Percentiles rank a stretch among this genome's conserved stretches.
These are phyloP conservation scores for Aphaenogaster floridana DNA, from an alignment of 1,140 invertebrate species.

Conservation along the genomic window DNA sequence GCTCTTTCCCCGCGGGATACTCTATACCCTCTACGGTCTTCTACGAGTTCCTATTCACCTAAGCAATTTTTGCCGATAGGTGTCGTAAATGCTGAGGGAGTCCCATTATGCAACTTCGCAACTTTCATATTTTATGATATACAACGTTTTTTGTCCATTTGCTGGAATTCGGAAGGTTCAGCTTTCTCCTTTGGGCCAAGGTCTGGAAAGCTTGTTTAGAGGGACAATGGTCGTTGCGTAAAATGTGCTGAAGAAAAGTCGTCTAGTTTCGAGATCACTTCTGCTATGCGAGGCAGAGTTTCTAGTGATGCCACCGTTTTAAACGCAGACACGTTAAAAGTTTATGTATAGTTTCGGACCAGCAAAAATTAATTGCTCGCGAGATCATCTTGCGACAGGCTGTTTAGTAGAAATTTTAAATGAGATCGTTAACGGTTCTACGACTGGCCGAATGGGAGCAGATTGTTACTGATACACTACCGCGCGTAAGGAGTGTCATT, in stretches of 20 bases:
- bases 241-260: not conserved
- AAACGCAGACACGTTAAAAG: not conserved
- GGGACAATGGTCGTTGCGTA: slow-evolving; percentile 34
- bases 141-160: slow-evolving; percentile 71
- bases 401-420: not conserved
- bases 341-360: not conserved
- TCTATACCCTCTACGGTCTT: slow-evolving; percentile 74
- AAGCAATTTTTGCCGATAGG: slow-evolving; percentile 35
- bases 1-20: slow-evolving; percentile 73
- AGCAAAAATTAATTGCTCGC: not conserved
- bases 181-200: slow-evolving; percentile 45
- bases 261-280: not conserved
- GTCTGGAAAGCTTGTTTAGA: not conserved
- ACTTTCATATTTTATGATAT: slow-evolving; percentile 85
- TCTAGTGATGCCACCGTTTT: not conserved
- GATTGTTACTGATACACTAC: slow-evolving; percentile 17
- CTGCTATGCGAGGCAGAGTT: not conserved
- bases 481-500: not conserved
- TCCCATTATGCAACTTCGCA: slow-evolving; percentile 37
- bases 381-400: not conserved
- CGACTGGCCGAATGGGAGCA: slow-evolving; percentile 6
- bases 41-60: slow-evolving; percentile 40
- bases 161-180: slow-evolving; percentile 42
- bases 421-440: slow-evolving; percentile 33
- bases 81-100: slow-evolving; percentile 6